phyloP scores from a whole-genome alignment of 2,888 invertebrate genomes.

The Nezara viridula region DNA sequence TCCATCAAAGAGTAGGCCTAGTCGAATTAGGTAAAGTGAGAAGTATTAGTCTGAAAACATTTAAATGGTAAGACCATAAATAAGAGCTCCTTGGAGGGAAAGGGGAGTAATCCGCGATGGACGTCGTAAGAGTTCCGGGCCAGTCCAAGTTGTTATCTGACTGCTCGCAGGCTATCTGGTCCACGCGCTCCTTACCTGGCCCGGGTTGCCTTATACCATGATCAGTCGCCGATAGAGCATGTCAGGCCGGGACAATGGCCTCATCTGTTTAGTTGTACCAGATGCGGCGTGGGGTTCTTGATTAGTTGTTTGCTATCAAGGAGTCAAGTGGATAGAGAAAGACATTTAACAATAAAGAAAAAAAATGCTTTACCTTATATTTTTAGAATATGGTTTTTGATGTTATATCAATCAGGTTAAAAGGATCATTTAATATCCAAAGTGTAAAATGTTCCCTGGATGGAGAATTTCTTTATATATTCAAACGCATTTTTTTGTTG shows the following conservation, averaged over 20 bases:
- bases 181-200: background rate
- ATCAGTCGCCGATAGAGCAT: background rate
- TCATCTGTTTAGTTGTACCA: background rate
- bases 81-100: conserved; percentile 28
- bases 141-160: background rate
- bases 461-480: too few species aligned
- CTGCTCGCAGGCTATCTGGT: background rate
- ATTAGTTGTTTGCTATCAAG: background rate
- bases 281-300: background rate
- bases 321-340: background rate
- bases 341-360: background rate
- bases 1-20: background rate
- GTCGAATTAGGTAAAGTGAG: conserved; percentile 6
- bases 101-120: background rate
- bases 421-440: too few species aligned
- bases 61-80: conserved; percentile 32
- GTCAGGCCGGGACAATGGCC: background rate
- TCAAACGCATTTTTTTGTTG: too few species aligned
- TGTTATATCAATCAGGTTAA: too few species aligned
- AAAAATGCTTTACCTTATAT: background rate
- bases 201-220: background rate
- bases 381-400: background rate
- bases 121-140: background rate
- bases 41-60: background rate
- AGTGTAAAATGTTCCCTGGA: too few species aligned